Evolutionary conservation across 2,888 invertebrate species (phyloP), one percentile per base, ranked within the genome.

Genomic region (Orthonychiurus folsomi): DNA sequence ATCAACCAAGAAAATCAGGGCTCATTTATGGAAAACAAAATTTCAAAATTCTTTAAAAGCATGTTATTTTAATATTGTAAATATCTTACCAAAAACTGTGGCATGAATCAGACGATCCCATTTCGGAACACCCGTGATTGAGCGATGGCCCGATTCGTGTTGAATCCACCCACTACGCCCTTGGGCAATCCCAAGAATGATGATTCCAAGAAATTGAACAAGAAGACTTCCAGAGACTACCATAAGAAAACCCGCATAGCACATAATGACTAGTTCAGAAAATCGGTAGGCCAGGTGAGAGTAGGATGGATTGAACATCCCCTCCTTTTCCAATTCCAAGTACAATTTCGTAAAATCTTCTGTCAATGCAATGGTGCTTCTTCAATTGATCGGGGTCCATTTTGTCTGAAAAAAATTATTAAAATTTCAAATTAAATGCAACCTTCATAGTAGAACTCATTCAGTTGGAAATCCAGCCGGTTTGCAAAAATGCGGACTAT

Each of bases 331-430:
- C 57, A 70, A 37, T 50, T 70, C 66, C 56, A 67, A 50, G 50
- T 67, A 69, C 1, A 70, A 52, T 56, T 70, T 68, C 5, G 63
- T 67, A 48, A 70, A 70, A 60, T 69, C 70, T 58, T 66, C 69
- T 12, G 66, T 69, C 18, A 70, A 56, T 15, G 67, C 67, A 50
- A n/a, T 63, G 62, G 56, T 68, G 54, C 9, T 50, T 12, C 53
- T 53, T 65, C 23, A 63, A 58, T 60, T 65, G 61, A 24, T 63
- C 70, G 23, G 63, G 63, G 21, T 66, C 63, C 26, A 61, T 12
- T 12, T 59, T 20, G n/a, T 37, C 50, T 59, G 5, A 24, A 20
- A 52, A 52, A 5, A 23, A 52, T 52, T 9, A 21, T 52, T 52
- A 20, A 21, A 52, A 52, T 52, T 21, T n/a, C 24, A 52, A 52